Conservation (phyloP, 2,113 vertebrate genomes). For the Dasyprocta punctata region DNA sequence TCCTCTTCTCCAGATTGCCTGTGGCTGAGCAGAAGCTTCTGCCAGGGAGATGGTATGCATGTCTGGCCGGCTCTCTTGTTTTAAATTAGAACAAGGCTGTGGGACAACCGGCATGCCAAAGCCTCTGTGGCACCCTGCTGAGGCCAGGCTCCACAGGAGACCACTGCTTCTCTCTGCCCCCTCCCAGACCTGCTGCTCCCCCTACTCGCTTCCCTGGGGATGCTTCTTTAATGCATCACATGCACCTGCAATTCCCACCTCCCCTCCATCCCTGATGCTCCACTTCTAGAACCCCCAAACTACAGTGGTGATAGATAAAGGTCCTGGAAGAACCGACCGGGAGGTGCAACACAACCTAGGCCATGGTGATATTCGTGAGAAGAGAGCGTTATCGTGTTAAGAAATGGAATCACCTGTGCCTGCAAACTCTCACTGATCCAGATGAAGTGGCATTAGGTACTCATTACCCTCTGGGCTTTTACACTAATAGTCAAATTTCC, state of each 20-base stretch:
- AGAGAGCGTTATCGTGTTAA: not conserved
- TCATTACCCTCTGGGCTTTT: not conserved
- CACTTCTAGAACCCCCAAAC: not conserved
- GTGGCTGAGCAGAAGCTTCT: not conserved
- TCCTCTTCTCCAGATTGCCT: not conserved
- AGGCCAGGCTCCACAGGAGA: not conserved
- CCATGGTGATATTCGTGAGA: not conserved
- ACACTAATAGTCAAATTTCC: not conserved
- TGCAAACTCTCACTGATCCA: not conserved
- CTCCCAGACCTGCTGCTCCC: not conserved
- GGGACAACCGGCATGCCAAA: not conserved
- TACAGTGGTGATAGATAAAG: not conserved
- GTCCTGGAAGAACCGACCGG: not conserved
- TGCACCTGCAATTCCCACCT: not conserved
- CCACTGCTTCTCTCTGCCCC: not conserved
- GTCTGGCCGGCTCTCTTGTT: not conserved
- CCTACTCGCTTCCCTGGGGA: not conserved
- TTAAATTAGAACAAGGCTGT: not conserved
- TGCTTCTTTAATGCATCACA: not conserved
- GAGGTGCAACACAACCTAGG: not conserved
- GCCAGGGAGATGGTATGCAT: not conserved
- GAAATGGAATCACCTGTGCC: not conserved
- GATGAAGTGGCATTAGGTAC: not conserved
- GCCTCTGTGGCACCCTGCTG: not conserved
- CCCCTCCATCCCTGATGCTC: not conserved